Conservation (phyloP, 92 coral and sea anemone species). For the Blastomussa wellsi region DNA sequence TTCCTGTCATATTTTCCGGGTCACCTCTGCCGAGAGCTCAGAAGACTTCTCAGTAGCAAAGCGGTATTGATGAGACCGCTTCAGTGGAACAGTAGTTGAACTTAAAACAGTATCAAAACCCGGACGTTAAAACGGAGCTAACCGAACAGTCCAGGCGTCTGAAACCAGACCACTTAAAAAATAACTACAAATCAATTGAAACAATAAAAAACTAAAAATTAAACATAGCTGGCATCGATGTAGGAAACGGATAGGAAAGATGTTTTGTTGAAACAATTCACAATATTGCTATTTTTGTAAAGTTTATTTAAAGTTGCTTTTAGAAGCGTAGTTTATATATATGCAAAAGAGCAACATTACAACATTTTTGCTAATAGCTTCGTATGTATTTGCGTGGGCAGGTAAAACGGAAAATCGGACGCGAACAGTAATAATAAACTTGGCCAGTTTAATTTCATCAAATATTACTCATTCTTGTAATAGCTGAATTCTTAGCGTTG, state of each 20-base stretch:
- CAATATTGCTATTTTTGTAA: neutral
- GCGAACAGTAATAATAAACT: neutral
- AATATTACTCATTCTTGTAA: neutral
- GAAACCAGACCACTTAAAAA: neutral
- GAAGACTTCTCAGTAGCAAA: neutral
- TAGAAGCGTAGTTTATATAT: neutral
- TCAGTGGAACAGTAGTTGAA: neutral
- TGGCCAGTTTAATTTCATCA: neutral
- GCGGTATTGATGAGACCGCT: neutral
- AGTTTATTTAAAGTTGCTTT: conserved; percentile 3
- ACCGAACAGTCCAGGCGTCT: neutral
- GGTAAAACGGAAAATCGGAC: neutral
- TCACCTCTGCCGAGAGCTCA: neutral
- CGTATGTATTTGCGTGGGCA: neutral
- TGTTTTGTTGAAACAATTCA: neutral
- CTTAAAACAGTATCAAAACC: neutral
- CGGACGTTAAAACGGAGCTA: neutral
- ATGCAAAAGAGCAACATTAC: neutral
- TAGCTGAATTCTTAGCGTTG: neutral
- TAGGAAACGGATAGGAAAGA: neutral
- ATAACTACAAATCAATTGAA: neutral
- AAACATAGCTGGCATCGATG: neutral
- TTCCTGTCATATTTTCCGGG: neutral
- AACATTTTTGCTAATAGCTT: neutral
- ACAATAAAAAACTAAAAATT: neutral